Conservation (phyloP, 1,140 invertebrate genomes). For the Cyclina sinensis region DNA sequence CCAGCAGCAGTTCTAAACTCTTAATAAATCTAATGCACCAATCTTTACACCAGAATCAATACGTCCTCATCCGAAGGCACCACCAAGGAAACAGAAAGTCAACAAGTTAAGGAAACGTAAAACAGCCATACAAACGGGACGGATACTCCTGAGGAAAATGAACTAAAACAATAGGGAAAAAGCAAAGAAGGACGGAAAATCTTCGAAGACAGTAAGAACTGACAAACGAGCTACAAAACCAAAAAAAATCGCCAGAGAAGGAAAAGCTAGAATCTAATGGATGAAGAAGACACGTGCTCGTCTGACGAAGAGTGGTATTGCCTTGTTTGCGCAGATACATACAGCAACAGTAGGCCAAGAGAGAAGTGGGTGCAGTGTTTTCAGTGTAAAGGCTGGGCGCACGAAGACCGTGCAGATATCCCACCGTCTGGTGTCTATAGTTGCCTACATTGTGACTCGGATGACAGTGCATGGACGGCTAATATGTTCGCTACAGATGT, state of each 20-base stretch:
- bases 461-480: neutral
- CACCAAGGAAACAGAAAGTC: neutral
- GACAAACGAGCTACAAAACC: too few relatives aligned
- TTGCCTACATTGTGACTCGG: neutral
- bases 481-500: too few relatives aligned
- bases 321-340: neutral
- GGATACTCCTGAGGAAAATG: neutral
- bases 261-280: too few relatives aligned
- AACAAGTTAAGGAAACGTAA: neutral
- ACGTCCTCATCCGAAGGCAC: neutral
- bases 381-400: neutral
- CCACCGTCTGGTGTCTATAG: neutral
- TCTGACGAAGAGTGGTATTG: constrained; percentile 1
- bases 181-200: too few relatives aligned
- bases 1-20: too few relatives aligned
- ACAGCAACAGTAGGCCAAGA: neutral
- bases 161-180: too few relatives aligned
- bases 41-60: too few relatives aligned
- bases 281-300: too few relatives aligned
- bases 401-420: neutral
- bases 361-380: constrained; percentile 1
- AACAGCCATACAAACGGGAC: neutral
- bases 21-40: too few relatives aligned
- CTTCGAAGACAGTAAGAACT: too few relatives aligned
- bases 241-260: too few relatives aligned